Evolutionary conservation across 1,140 invertebrate species (phyloP).

Genomic region (Scaptomyza hsui): DNA sequence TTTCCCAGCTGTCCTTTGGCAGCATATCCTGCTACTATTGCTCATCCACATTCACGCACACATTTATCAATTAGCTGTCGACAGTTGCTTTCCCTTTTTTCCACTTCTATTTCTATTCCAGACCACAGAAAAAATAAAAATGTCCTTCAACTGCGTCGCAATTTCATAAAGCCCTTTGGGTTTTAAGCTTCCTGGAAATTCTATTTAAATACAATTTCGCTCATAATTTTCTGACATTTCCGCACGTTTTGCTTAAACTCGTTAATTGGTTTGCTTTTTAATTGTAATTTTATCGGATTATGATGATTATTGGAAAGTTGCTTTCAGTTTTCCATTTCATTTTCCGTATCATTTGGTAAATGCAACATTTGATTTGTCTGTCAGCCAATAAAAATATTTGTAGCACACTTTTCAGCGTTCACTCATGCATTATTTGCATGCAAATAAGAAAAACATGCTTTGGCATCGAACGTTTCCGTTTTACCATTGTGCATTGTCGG

Average conservation of each 20-base stretch:
- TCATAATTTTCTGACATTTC: not conserved
- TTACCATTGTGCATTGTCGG: not conserved
- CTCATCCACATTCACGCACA: constrained; percentile 25
- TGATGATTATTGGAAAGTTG: not conserved
- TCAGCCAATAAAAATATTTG: constrained; percentile 2
- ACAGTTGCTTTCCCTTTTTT: not conserved
- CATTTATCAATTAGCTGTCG: constrained; percentile 66
- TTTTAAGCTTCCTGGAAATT: constrained; percentile 1
- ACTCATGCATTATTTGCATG: not conserved
- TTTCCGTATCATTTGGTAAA: not conserved
- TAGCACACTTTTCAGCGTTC: constrained; percentile 15
- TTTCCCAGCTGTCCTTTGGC: constrained; percentile 36
- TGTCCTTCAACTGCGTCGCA: constrained; percentile 24
- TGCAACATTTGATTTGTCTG: not conserved
- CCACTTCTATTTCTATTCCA: not conserved
- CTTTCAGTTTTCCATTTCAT: not conserved
- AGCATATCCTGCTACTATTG: constrained; percentile 1
- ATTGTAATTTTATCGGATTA: not conserved
- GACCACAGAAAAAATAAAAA: not conserved
- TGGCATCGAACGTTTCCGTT: not conserved
- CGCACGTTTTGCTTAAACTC: not conserved
- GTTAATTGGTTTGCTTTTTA: constrained; percentile 3
- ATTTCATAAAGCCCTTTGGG: constrained; percentile 7
- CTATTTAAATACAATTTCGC: not conserved
- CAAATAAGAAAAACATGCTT: not conserved